These are phyloP conservation scores for Watsonalla cultraria DNA, from an alignment of 2,888 invertebrate species.

Conservation along the genomic window DNA sequence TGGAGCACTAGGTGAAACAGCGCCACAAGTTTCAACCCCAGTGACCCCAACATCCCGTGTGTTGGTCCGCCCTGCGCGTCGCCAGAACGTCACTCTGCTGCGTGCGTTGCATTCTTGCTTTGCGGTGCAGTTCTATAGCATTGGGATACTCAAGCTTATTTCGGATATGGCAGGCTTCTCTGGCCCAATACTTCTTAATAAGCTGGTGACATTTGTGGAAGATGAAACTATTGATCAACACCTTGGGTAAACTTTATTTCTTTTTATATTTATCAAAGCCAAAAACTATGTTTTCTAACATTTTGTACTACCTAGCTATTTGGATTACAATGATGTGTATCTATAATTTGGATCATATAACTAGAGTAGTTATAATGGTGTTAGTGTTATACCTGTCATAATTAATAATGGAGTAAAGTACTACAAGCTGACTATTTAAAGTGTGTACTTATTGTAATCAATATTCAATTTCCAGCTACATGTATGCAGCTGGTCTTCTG, in stretches of 20 bases:
- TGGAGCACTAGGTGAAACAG: slow-evolving; percentile 54
- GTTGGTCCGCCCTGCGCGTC: slow-evolving; percentile 44
- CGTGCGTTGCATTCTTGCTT: slow-evolving; percentile 86
- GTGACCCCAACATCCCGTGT: slow-evolving; percentile 62
- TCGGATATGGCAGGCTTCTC: slow-evolving; percentile 92
- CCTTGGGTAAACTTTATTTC: slow-evolving; percentile 76
- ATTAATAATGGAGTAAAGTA: not conserved
- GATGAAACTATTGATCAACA: slow-evolving; percentile 81
- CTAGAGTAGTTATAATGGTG: too few species aligned
- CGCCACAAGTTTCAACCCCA: slow-evolving; percentile 53
- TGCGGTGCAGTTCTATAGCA: slow-evolving; percentile 89
- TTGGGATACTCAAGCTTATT: slow-evolving; percentile 89
- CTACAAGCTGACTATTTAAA: not conserved
- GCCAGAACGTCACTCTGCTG: slow-evolving; percentile 78
- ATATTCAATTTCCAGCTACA: slow-evolving; percentile 46
- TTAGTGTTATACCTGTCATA: not conserved
- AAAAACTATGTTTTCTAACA: too few species aligned
- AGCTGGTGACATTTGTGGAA: slow-evolving; percentile 88
- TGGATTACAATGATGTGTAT: too few species aligned
- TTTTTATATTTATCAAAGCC: too few species aligned
- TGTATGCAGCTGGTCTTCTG: slow-evolving; percentile 60
- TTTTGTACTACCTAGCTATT: too few species aligned
- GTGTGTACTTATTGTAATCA: not conserved
- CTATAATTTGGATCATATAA: too few species aligned
- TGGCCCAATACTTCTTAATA: slow-evolving; percentile 92